Evolutionary conservation across 1,140 invertebrate genomes (phyloP).

Genomic region (Ooceraea biroi): DNA sequence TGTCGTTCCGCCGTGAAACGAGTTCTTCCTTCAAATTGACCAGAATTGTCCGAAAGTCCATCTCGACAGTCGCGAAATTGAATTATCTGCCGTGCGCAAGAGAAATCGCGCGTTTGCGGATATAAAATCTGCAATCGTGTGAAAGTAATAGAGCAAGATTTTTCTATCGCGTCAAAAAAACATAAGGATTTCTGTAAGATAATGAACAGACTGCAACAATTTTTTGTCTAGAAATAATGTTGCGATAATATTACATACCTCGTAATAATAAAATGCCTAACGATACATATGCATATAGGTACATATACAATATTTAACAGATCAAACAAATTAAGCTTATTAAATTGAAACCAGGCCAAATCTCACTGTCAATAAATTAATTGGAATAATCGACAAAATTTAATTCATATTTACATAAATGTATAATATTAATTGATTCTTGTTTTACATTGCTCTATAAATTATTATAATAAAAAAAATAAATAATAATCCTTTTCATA

Average conservation of each 20-base stretch:
- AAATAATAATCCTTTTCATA: neutral
- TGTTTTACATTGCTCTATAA: neutral
- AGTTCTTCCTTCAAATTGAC: slow-evolving; percentile 9
- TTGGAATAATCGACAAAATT: too few relatives aligned
- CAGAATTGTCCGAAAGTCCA: slow-evolving; percentile 1
- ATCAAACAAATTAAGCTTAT: too few relatives aligned
- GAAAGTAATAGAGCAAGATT: neutral
- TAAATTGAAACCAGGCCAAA: too few relatives aligned
- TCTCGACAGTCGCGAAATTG: slow-evolving; percentile 9
- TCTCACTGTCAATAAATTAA: too few relatives aligned
- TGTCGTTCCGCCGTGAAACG: slow-evolving; percentile 58
- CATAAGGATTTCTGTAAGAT: neutral
- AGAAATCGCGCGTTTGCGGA: neutral
- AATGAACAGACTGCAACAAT: neutral
- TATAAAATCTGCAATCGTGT: neutral
- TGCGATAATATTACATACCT: too few relatives aligned
- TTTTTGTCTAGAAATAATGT: too few relatives aligned
- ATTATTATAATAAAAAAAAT: neutral
- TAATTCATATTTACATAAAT: too few relatives aligned
- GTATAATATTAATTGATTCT: too few relatives aligned
- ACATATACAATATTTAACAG: too few relatives aligned
- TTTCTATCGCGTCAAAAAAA: neutral
- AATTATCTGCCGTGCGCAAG: neutral
- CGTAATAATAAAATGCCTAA: too few relatives aligned
- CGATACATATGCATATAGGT: too few relatives aligned